Evolutionary conservation across 2,888 invertebrate species (phyloP), one percentile per base, ranked within the genome.

Genomic region (Leptinotarsa tumamoca): DNA sequence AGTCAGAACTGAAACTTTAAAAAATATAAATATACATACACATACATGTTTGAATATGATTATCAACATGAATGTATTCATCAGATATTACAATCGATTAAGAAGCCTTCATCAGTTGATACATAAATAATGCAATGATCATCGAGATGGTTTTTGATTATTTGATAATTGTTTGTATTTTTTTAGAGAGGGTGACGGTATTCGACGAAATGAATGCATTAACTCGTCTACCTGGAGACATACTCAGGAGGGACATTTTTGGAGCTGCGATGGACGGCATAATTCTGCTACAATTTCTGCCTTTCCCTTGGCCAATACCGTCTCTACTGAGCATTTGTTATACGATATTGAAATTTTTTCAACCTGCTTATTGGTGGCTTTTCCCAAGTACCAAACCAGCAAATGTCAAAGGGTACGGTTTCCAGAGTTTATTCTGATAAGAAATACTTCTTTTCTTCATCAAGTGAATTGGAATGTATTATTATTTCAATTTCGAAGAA

Each of bases 301-400:
- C 77, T 0, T 52, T 77, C 5, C 74, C 69, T 23, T 72, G 58
- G 52, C 18, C 70, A 5, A 54, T 77, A 18, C 51, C 50, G 21
- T 17, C 33, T 15, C 3, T 56, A 13, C 54, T 77, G 15, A 54
- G 52, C 10, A 1, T 67, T 1, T 2, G 56, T 0, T 72, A 77
- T 17, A 63, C 10, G 10, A 33, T 71, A 4, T 71, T 77, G 70
- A 69, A 73, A 43, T 74, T 74, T 14, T 52, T 77, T 33, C 77
- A 77, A 23, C 79, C 79, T 0, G 68, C 69, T 14, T 77, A 69
- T 67, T 71, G 77, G 75, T 72, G 73, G 70, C 18, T 77, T 14
- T 77, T 79, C 66, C 75, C 75, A 10, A 72, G 72, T 43, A 77
- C 72, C 27, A 77, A 77, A 43, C 77, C 77, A 27, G 23, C 72